These are phyloP conservation scores for Lethenteron reissneri DNA, from an alignment of 2,113 vertebrate species.

Conservation along the genomic window DNA sequence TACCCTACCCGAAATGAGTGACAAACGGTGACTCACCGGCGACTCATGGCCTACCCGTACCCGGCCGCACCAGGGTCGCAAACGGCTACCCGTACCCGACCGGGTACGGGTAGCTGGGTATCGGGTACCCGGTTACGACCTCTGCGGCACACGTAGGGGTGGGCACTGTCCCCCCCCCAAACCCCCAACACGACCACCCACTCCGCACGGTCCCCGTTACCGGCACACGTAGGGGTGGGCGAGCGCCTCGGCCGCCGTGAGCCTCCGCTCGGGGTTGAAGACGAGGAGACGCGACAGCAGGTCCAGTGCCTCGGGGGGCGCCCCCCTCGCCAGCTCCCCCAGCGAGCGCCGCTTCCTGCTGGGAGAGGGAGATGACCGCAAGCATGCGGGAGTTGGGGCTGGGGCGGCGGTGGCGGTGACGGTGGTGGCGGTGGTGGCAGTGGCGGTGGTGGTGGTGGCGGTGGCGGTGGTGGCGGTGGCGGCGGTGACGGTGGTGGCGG, in stretches of 20 bases:
- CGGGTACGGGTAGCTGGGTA: no score
- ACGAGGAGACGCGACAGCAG: constrained; percentile 47
- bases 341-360: constrained; percentile 21
- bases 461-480: neutral
- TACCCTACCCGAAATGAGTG: no score
- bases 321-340: constrained; percentile 35
- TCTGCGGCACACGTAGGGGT: no score
- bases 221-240: constrained; percentile 57
- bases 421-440: no score
- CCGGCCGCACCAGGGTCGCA: no score
- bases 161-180: no score
- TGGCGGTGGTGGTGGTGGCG: neutral
- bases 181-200: no score
- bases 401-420: neutral
- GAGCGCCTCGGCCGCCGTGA: constrained; percentile 58
- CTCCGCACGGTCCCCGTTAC: constrained; percentile 18
- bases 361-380: neutral
- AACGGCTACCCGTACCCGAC: no score
- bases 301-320: constrained; percentile 47
- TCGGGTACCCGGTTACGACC: no score
- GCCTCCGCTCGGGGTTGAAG: constrained; percentile 56
- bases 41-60: no score
- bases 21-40: no score
- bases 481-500: neutral
- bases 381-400: neutral